These are phyloP conservation scores for Ramphastos sulfuratus DNA, from an alignment of 2,113 vertebrate genomes.

Conservation along the genomic window DNA sequence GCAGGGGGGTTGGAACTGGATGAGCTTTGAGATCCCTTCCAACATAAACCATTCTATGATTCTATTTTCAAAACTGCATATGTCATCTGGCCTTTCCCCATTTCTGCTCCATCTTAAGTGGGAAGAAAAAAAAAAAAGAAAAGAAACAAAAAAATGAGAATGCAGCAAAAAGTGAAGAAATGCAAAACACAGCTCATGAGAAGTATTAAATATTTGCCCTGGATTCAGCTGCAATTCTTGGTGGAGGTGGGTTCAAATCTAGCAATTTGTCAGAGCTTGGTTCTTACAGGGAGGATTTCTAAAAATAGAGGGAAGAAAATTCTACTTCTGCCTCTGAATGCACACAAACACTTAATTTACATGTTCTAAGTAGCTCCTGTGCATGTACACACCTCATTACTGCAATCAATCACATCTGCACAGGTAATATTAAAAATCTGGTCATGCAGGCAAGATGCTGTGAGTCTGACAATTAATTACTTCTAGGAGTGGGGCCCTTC, in stretches of 20 bases:
- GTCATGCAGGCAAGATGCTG: neutral
- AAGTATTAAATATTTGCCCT: conserved; percentile 17
- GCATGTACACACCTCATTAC: neutral
- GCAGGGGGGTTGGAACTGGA: too few species aligned
- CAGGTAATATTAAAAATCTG: conserved; percentile 34
- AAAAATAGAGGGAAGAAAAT: neutral
- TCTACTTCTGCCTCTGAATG: neutral
- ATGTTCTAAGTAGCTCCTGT: neutral
- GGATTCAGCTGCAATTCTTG: neutral
- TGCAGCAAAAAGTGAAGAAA: neutral
- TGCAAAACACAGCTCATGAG: neutral
- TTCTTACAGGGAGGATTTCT: neutral
- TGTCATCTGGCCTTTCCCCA: neutral
- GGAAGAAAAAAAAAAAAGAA: neutral
- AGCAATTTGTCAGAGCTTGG: neutral
- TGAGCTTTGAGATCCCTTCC: too few species aligned
- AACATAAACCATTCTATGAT: too few species aligned
- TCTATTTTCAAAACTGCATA: neutral
- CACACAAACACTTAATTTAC: neutral
- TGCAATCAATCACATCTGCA: neutral
- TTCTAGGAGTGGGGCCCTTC: conserved; percentile 12
- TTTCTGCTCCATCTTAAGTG: neutral
- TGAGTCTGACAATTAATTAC: conserved; percentile 49
- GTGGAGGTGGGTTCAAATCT: neutral
- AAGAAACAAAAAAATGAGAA: neutral